These are phyloP conservation scores for Stenchaetothrips biformis DNA, from an alignment of 2,888 invertebrate genomes.

Conservation along the genomic window DNA sequence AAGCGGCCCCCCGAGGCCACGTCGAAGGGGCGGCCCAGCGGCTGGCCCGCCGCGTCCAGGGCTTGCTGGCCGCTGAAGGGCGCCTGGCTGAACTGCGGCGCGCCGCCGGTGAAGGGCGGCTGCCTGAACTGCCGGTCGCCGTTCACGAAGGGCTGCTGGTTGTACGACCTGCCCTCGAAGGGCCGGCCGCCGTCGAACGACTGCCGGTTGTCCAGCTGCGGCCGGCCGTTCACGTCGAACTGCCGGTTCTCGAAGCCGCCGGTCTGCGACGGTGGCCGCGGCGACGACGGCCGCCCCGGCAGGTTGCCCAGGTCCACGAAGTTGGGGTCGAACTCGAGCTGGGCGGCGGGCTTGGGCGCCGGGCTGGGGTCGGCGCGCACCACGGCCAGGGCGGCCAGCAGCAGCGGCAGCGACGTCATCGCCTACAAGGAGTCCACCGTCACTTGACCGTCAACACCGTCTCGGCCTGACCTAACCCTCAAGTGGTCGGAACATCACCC, in stretches of 20 bases:
- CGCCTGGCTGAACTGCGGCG: background rate
- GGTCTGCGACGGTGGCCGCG: background rate
- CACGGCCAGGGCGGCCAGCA: constrained; percentile 4
- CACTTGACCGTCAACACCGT: too few species aligned
- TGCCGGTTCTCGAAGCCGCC: constrained; percentile 8
- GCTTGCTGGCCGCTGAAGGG: constrained; percentile 2
- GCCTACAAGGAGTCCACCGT: background rate
- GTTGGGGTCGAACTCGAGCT: constrained; percentile 22
- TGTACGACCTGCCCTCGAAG: background rate
- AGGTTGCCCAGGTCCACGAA: constrained; percentile 13
- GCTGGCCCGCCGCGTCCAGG: background rate
- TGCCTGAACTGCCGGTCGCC: background rate
- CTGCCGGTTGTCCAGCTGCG: background rate
- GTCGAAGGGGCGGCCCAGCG: background rate
- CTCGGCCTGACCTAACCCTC: too few species aligned
- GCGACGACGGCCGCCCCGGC: background rate
- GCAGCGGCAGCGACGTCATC: constrained; percentile 9
- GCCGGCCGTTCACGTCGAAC: background rate
- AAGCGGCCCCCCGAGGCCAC: background rate
- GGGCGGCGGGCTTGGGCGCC: constrained; percentile 3
- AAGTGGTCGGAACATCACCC: background rate
- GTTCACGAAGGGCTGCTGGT: background rate
- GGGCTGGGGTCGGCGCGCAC: constrained; percentile 6
- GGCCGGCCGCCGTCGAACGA: constrained; percentile 1
- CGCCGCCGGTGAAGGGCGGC: background rate